phyloP scores from a whole-genome alignment of 1,140 invertebrate species.

The Sitophilus oryzae region DNA sequence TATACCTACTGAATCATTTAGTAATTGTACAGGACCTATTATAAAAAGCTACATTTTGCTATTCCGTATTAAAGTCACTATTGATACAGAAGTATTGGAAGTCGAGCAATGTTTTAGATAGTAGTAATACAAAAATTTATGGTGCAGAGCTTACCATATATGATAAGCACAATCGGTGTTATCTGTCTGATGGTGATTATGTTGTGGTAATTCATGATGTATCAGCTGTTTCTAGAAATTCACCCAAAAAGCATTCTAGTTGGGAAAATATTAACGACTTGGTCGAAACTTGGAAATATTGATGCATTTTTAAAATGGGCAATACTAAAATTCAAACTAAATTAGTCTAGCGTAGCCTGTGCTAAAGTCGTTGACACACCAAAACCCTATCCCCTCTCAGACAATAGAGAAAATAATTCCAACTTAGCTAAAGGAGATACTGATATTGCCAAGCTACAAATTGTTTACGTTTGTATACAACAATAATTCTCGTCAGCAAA shows the following conservation, averaged over 20 bases:
- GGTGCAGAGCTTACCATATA: slow-evolving; percentile 84
- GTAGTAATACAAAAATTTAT: slow-evolving; percentile 55
- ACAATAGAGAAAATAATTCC: slow-evolving; percentile 58
- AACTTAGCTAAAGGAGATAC: slow-evolving; percentile 32
- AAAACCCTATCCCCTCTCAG: slow-evolving; percentile 48
- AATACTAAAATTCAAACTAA: slow-evolving; percentile 75
- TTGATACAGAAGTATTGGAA: slow-evolving; percentile 46
- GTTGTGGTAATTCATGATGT: slow-evolving; percentile 76
- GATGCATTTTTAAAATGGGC: slow-evolving; percentile 68
- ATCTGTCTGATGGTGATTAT: slow-evolving; percentile 84
- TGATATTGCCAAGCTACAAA: slow-evolving; percentile 53
- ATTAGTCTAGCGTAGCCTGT: slow-evolving; percentile 71
- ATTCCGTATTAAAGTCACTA: slow-evolving; percentile 62
- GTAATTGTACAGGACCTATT: slow-evolving; percentile 71
- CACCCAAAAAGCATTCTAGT: slow-evolving; percentile 60
- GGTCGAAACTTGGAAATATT: slow-evolving; percentile 52
- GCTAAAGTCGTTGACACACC: slow-evolving; percentile 62
- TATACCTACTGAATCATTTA: slow-evolving; percentile 79
- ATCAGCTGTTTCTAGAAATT: slow-evolving; percentile 48
- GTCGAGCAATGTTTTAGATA: slow-evolving; percentile 32
- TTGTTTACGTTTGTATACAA: slow-evolving; percentile 94
- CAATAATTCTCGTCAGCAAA: slow-evolving; percentile 90
- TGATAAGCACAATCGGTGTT: slow-evolving; percentile 82
- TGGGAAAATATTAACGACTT: slow-evolving; percentile 80
- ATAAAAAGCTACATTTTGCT: slow-evolving; percentile 84